phyloP scores from a whole-genome alignment of 2,888 invertebrate species.

The Cyclophora punctaria region DNA sequence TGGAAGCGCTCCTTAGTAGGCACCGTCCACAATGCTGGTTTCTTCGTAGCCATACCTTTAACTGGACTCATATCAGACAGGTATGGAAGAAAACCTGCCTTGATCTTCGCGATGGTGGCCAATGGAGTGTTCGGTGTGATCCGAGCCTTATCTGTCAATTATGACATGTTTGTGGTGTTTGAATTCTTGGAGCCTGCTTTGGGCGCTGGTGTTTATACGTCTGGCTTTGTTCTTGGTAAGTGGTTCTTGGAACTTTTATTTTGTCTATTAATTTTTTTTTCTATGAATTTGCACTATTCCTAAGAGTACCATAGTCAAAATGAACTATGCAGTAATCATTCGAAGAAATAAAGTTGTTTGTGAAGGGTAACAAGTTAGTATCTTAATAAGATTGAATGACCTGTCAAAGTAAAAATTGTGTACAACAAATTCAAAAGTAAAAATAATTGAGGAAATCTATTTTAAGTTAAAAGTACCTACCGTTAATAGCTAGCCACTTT shows the following conservation, averaged over 20 bases:
- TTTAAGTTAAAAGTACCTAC: too few relatives aligned
- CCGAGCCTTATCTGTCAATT: slow-evolving; percentile 73
- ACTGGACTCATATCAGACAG: slow-evolving; percentile 82
- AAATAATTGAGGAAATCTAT: neutral
- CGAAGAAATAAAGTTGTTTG: neutral
- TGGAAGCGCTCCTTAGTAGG: slow-evolving; percentile 86
- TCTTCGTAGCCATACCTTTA: slow-evolving; percentile 82
- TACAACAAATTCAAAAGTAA: neutral
- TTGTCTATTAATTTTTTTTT: too few relatives aligned
- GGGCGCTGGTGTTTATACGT: slow-evolving; percentile 75
- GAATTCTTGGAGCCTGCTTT: slow-evolving; percentile 76
- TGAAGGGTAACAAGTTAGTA: neutral
- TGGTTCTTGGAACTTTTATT: slow-evolving; percentile 1
- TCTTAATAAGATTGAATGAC: neutral
- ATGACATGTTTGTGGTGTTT: slow-evolving; percentile 74
- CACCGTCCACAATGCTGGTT: slow-evolving; percentile 83
- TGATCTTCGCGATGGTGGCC: slow-evolving; percentile 73
- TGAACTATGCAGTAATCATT: too few relatives aligned
- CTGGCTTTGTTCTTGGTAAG: slow-evolving; percentile 77
- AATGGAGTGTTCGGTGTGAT: slow-evolving; percentile 74
- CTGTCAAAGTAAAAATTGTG: neutral
- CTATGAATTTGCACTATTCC: too few relatives aligned
- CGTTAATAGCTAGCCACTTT: too few relatives aligned
- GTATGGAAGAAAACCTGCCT: slow-evolving; percentile 77
- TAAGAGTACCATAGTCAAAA: too few relatives aligned